These are phyloP conservation scores for Schrankia costaestrigalis DNA, from an alignment of 2,888 invertebrate genomes.

Conservation along the genomic window DNA sequence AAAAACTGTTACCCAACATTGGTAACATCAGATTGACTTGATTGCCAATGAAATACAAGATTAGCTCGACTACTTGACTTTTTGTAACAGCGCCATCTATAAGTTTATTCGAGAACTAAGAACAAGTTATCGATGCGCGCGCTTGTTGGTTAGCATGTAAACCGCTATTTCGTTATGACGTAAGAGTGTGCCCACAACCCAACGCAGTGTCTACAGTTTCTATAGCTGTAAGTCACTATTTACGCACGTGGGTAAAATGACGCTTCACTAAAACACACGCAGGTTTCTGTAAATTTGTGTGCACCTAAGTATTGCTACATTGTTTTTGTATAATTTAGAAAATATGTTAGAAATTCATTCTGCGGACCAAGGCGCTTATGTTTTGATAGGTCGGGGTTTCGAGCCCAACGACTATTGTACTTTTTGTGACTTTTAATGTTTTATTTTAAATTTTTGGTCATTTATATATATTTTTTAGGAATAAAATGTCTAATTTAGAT, in stretches of 20 bases:
- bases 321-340: slow-evolving; percentile 18
- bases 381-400: slow-evolving; percentile 8
- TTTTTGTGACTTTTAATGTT: too few relatives aligned
- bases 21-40: too few relatives aligned
- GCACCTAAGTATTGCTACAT: slow-evolving; percentile 62
- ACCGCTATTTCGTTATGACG: slow-evolving; percentile 6
- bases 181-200: slow-evolving; percentile 43
- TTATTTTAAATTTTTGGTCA: too few relatives aligned
- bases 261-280: slow-evolving; percentile 67
- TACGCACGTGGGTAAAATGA: slow-evolving; percentile 48
- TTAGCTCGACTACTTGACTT: too few relatives aligned
- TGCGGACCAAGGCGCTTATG: neutral
- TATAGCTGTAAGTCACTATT: slow-evolving; percentile 40
- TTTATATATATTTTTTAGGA: too few relatives aligned
- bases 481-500: too few relatives aligned
- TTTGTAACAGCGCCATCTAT: slow-evolving; percentile 19
- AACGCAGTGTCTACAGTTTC: slow-evolving; percentile 53
- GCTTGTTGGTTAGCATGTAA: neutral
- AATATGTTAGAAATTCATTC: too few relatives aligned
- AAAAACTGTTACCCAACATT: too few relatives aligned
- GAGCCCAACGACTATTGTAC: slow-evolving; percentile 8
- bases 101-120: neutral
- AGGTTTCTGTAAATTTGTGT: slow-evolving; percentile 55
- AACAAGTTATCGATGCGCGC: slow-evolving; percentile 6
- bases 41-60: too few relatives aligned